These are phyloP conservation scores for Burhinus oedicnemus DNA, from an alignment of 2,113 vertebrate species.

Conservation along the genomic window DNA sequence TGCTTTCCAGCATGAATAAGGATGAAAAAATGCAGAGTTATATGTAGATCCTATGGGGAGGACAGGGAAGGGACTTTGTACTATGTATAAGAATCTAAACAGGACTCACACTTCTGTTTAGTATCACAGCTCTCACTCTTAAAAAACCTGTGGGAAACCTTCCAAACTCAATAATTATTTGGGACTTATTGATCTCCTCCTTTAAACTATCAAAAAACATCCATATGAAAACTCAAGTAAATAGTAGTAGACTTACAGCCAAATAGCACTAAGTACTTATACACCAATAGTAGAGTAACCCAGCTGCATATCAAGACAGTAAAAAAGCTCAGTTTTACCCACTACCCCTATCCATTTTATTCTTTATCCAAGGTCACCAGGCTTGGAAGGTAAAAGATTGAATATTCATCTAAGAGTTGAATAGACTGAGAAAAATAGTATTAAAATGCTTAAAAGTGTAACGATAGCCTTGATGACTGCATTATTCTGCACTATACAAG, in stretches of 20 bases:
- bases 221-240: too few relatives aligned
- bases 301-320: not conserved
- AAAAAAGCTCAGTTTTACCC: not conserved
- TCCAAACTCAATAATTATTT: not conserved
- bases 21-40: not conserved
- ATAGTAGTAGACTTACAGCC: too few relatives aligned
- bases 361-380: not conserved
- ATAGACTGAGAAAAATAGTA: not conserved
- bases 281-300: not conserved
- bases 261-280: too few relatives aligned
- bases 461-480: not conserved
- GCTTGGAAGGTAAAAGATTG: not conserved
- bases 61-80: not conserved
- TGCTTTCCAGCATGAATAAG: not conserved
- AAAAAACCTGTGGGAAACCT: not conserved
- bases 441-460: conserved; percentile 11
- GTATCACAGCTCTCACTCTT: not conserved
- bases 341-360: not conserved
- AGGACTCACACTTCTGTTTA: not conserved
- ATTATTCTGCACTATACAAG: conserved; percentile 18
- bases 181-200: too few relatives aligned
- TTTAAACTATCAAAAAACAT: too few relatives aligned
- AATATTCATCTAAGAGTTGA: not conserved
- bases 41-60: accelerated
- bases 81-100: not conserved